Percentiles rank a stretch among this genome's conserved stretches.
Evolutionary conservation across 2,797 vertebrate species (phyloP).

Genomic region (Merluccius polli): DNA sequence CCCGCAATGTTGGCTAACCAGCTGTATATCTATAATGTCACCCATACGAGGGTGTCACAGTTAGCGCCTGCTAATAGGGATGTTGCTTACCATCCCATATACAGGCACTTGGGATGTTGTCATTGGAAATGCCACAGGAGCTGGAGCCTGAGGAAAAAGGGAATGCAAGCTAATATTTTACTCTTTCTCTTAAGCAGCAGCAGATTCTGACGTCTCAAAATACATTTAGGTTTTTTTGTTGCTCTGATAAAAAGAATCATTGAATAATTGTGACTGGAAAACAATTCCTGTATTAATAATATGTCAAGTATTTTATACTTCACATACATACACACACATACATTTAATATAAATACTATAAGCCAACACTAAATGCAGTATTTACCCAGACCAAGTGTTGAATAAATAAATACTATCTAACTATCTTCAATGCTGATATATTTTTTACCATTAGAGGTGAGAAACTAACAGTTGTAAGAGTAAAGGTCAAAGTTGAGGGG

Average conservation of each 20-base stretch:
- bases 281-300: not conserved
- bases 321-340: not conserved
- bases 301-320: not conserved
- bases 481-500: not conserved
- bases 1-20: not conserved
- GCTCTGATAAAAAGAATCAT: too few relatives aligned
- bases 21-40: not conserved
- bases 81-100: conserved; percentile 85
- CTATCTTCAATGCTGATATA: not conserved
- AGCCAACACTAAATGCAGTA: not conserved
- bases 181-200: too few relatives aligned
- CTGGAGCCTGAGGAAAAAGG: conserved; percentile 72
- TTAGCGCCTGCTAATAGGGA: not conserved
- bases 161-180: not conserved
- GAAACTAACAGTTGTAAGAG: not conserved
- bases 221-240: too few relatives aligned
- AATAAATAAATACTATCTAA: not conserved
- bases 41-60: not conserved
- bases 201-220: too few relatives aligned
- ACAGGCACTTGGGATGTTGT: conserved; percentile 92
- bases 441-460: not conserved
- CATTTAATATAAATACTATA: not conserved
- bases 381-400: not conserved
- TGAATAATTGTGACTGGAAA: not conserved
- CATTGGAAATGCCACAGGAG: conserved; percentile 84